Evolutionary conservation across 2,113 vertebrate genomes (phyloP), one percentile per base, ranked within the genome.

Genomic region (Entomyzon cyanotis): DNA sequence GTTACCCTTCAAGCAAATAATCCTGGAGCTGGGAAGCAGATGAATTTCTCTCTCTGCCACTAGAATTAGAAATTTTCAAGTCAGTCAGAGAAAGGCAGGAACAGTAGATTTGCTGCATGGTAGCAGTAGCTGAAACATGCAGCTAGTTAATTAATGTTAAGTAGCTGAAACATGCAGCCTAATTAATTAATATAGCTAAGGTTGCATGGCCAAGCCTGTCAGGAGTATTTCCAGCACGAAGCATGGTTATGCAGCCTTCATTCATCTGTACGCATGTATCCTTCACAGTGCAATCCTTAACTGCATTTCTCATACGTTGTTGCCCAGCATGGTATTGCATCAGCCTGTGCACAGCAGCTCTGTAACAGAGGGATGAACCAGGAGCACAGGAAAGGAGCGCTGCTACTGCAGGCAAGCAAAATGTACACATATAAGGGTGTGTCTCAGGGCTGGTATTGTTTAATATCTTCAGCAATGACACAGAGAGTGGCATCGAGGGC

Each of bases 1-100:
- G 64, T 96, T 97, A 93, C 77, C 44, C 68, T 92, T 80, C 79
- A 87, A 65, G 59, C 33, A 89, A 91, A 88, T 95, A 88, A 84
- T 94, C 58, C 28, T 63, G 55, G 71, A 67, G 44, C 27, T 4
- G 9, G 44, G 58, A 68, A 70, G 25, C 24, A 60, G 31, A 64
- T 44, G 2, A 83, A 25, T 88, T 88, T 87, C 31, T 77, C 23
- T 52, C 37, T 76, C 27, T 68, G 56, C 17, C 30, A 64, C 17
- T 49, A 53, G 63, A 87, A 59, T 79, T 23, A 69, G 79, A 77
- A 49, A 35, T 60, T 62, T 78, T 74, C 5, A 35, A 67, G 71
- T 42, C 44, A 42, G 31, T 30, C 17, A n/a, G 27, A 39, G 46
- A 58, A 62, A 33, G 42, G 37, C 17, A 82, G 71, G 52, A 75